Base-by-base conservation (phyloP, 1,140 invertebrate genomes). In the Macrosteles quadrilineatus region DNA sequence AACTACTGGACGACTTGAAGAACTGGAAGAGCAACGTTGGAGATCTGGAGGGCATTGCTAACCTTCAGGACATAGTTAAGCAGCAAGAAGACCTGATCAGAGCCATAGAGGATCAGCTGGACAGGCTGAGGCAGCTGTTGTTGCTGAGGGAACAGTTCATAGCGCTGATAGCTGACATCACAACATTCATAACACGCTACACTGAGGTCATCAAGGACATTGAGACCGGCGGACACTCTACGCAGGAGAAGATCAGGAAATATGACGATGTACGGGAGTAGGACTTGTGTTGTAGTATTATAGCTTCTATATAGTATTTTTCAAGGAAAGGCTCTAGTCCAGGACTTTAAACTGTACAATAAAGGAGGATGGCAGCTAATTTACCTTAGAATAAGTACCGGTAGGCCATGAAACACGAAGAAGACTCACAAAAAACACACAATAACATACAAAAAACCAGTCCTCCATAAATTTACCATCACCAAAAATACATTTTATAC, bases 231-330 rank as follows among this genome's bases (percentile, higher is more conserved):
- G 90, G 90, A 31, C 87, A 89, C 43, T 87, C 91, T 0, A 85
- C 92, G 2, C 88, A 94, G 77, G 93, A 95, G 36, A 96, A 96
- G 78, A 93, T 98, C 45, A 91, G 92, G 73, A 88, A 89, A 70
- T 97, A 96, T 74, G 90, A 95, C 78, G 91, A 94, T 74, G 88
- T 86, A 23, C 79, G 72, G 74, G 27, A 43, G 14, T 36, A 6
- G n/a, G n/a, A n/a, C n/a, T n/a, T n/a, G n/a, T n/a, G 2, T 1
- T 19, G n/a, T 1, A 12, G 65, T 4, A 53, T 65, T 12, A 59
- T 62, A 17, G 21, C 11, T 21, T 68, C 30, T n/a, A n/a, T n/a
- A n/a, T 65, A 23, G 9, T 23, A 68, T 27, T 17, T 64, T 6
- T 14, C 47, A 25, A 17, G 9, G 40, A 11, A n/a, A 65, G 45